Evolutionary conservation across 2,113 vertebrate species (phyloP).

Genomic region (Alaudala cheleensis): DNA sequence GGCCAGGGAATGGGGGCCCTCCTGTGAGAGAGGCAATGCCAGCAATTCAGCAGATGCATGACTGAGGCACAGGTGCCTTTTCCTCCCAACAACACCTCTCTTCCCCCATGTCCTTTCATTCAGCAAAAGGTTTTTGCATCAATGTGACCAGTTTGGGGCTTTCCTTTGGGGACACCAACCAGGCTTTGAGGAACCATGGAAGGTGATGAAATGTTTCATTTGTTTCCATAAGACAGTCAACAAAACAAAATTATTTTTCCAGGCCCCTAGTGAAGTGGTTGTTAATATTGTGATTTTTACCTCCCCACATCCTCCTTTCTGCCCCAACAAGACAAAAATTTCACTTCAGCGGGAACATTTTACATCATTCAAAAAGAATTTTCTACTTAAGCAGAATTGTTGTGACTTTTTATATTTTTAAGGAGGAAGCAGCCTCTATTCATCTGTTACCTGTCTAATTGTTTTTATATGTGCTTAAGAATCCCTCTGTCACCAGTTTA

Average conservation of each 20-base stretch:
- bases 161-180: not conserved
- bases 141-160: not conserved
- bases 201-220: not conserved
- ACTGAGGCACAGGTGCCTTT: rapidly evolving
- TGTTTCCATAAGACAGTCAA: not conserved
- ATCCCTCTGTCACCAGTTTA: not conserved
- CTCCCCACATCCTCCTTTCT: not conserved
- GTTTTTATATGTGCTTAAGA: slow-evolving; percentile 10
- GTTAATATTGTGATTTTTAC: not conserved
- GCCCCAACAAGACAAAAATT: not conserved
- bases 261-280: not conserved
- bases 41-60: not conserved
- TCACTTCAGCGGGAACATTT: not conserved
- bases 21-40: not conserved
- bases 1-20: not conserved
- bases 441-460: slow-evolving; percentile 4
- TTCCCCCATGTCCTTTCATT: not conserved
- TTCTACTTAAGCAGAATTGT: not conserved
- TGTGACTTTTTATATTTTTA: not conserved
- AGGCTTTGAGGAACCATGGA: not conserved
- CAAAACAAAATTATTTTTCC: not conserved
- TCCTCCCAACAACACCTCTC: not conserved
- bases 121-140: not conserved
- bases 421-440: not conserved
- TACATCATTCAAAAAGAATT: not conserved